Base-by-base conservation (phyloP, 2,888 invertebrate species). In the Euplexia lucipara region DNA sequence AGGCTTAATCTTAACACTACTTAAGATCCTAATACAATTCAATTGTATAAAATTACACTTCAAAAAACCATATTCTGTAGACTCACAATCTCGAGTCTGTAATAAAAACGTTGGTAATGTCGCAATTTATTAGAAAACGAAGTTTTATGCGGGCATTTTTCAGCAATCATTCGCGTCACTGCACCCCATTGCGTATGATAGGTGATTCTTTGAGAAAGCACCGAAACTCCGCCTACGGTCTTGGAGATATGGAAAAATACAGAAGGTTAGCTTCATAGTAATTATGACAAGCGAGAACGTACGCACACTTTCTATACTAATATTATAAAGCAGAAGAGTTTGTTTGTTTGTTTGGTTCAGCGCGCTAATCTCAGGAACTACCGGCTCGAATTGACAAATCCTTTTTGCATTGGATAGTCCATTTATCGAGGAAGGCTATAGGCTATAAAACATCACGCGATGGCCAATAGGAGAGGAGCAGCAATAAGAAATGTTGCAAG, bases 111-210 rank as follows among this genome's bases (percentile, higher is more conserved):
- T 73, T 72, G 78, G 75, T 83, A 81, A 79, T 81, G 73, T 75
- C 78, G 82, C 84, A 86, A 85, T 87, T 86, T 88, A 84, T 85
- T 85, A 85, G 73, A 82, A 78, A 85, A 84, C 78, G 83, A 81
- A 79, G 75, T 83, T 88, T 88, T 89, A 88, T 86, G 85, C 83
- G 75, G 83, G 86, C 83, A 89, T 90, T 89, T 88, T 87, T 91
- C 85, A 90, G 84, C 86, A 90, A 91, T 91, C 86, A 83, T 86
- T 79, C 88, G 89, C 86, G 78, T 84, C 88, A 85, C 82, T 90
- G 88, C 88, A 88, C 87, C 79, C 85, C 87, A 88, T 88, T 88
- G 89, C 86, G 87, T 88, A 82, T 83, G 84, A 83, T 83, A 83
- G 83, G 82, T 78, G 73, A 57, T 75, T 69, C 68, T 70, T 76